Evolutionary conservation across 1,140 invertebrate genomes (phyloP).

Genomic region (Pachypeltis micranthus): DNA sequence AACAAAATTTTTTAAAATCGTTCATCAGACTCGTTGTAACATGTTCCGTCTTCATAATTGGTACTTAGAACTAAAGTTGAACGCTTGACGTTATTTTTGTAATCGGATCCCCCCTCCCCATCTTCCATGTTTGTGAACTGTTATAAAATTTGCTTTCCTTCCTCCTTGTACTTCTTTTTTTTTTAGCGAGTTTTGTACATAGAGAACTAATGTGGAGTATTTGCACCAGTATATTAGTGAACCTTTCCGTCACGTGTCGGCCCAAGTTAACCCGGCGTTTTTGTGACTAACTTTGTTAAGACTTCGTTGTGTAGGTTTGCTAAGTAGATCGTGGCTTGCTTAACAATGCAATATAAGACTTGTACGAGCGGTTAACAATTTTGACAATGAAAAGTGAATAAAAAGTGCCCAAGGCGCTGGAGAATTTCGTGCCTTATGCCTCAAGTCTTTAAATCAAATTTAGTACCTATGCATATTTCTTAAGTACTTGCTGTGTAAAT

Average conservation of each 20-base stretch:
- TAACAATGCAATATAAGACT: background rate
- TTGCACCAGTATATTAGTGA: background rate
- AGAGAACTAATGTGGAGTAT: background rate
- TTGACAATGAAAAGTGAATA: background rate
- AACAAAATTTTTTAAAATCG: slow-evolving; percentile 6
- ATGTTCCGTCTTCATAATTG: background rate
- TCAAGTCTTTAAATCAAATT: slow-evolving; percentile 5
- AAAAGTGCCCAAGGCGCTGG: background rate
- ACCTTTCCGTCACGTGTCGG: background rate
- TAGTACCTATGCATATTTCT: slow-evolving; percentile 4
- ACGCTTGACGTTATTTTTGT: background rate
- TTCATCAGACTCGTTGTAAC: no score
- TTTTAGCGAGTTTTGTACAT: background rate
- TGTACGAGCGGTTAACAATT: background rate
- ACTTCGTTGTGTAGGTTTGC: no score
- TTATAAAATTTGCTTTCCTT: background rate
- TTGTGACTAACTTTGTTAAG: background rate
- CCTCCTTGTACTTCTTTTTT: no score
- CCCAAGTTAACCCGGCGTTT: background rate
- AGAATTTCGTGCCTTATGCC: slow-evolving; percentile 1
- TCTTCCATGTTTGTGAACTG: background rate
- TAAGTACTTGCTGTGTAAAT: background rate
- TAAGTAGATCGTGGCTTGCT: background rate
- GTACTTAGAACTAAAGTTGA: background rate
- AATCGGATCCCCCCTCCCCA: background rate